Evolutionary conservation across 2,888 invertebrate species (phyloP).

Genomic region (Pseudococcus longispinus): DNA sequence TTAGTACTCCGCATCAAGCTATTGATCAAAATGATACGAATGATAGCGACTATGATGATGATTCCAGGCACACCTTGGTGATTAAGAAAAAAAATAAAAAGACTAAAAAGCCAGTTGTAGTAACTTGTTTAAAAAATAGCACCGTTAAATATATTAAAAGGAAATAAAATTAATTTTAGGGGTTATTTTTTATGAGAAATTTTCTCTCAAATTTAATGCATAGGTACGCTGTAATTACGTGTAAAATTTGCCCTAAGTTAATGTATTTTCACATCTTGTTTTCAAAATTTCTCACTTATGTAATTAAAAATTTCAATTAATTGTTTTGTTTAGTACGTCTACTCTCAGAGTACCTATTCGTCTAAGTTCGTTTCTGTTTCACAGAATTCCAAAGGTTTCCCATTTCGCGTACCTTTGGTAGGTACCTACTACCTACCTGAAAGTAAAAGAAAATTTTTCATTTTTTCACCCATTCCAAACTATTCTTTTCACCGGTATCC

Average conservation of each 20-base stretch:
- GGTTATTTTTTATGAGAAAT: not conserved
- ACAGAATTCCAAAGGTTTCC: not conserved
- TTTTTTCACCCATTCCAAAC: not conserved
- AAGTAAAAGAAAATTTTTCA: not conserved
- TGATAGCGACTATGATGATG: not conserved
- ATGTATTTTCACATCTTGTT: not conserved
- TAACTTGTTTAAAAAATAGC: slow-evolving; percentile 26
- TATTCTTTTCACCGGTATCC: not conserved
- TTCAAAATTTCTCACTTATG: not conserved
- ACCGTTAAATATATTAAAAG: slow-evolving; percentile 13
- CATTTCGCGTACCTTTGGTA: not conserved
- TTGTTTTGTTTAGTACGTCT: not conserved
- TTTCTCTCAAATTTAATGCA: not conserved
- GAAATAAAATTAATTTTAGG: not conserved
- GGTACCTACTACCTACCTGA: not conserved
- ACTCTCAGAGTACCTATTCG: not conserved
- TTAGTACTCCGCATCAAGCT: not conserved
- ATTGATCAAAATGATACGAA: not conserved
- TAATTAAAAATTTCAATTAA: slow-evolving; percentile 11
- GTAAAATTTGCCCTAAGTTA: not conserved
- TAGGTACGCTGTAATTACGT: not conserved
- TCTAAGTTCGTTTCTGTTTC: not conserved
- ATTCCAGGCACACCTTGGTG: not conserved
- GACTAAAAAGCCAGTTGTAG: not conserved
- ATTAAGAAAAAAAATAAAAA: slow-evolving; percentile 19